phyloP scores from a whole-genome alignment of 2,888 invertebrate genomes.

The Corbicula japonica region DNA sequence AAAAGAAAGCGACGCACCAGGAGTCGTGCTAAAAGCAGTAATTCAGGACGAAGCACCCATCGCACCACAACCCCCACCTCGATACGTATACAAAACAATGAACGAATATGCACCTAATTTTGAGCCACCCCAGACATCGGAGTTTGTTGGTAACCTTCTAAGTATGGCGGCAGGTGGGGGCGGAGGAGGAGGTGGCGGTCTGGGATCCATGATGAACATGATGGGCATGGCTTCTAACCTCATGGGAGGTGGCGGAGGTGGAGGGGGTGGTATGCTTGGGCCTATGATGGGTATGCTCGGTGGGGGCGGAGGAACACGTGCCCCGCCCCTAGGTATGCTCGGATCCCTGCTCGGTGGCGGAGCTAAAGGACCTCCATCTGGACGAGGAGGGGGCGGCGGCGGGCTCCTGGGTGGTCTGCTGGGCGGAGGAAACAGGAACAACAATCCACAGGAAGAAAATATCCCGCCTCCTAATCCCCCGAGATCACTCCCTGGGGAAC shows the following conservation, averaged over 20 bases:
- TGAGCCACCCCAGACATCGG: conserved; percentile 51
- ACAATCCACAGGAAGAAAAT: too few species aligned
- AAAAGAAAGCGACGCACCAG: neutral
- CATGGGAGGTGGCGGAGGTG: conserved; percentile 13
- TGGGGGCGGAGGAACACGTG: neutral
- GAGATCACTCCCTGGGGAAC: conserved; percentile 31
- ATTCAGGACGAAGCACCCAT: conserved; percentile 17
- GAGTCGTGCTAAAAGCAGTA: neutral
- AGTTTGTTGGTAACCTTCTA: conserved; percentile 50
- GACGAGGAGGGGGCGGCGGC: conserved; percentile 26
- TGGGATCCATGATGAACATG: conserved; percentile 26
- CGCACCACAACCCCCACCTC: conserved; percentile 7
- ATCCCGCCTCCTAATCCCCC: too few species aligned
- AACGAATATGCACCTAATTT: conserved; percentile 50
- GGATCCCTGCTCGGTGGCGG: conserved; percentile 30
- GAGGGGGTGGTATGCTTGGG: conserved; percentile 28
- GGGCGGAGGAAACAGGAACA: conserved; percentile 9
- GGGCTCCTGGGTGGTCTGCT: conserved; percentile 19
- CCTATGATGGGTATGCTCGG: conserved; percentile 32
- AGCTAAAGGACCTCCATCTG: neutral
- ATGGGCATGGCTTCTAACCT: conserved; percentile 16
- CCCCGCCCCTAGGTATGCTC: neutral
- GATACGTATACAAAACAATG: conserved; percentile 52
- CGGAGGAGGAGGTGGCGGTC: conserved; percentile 41
- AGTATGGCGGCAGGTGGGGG: conserved; percentile 16